Base-by-base conservation (phyloP, 2,797 vertebrate species). In the Pseudochaenichthys georgianus region DNA sequence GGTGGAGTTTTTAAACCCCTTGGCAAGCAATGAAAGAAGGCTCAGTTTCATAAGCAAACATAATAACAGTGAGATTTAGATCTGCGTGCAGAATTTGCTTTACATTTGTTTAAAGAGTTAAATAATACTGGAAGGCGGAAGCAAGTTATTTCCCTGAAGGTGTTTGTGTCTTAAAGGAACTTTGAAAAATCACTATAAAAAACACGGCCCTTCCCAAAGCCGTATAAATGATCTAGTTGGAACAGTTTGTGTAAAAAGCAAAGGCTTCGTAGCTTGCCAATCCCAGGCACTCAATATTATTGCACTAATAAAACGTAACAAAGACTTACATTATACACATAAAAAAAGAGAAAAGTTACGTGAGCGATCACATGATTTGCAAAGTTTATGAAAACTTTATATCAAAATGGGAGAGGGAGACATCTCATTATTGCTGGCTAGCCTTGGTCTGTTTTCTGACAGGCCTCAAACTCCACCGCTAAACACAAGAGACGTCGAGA, bases 371-470 rank as follows among this genome's bases (percentile, higher is more conserved):
- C 68, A 75, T 65, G 69, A 86, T 87, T 90, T 90, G 85, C 87
- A 92, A 77, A 81, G 74, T 89, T 87, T 87, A 87, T 86, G 85
- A 90, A 90, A 91, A 85, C 80, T 73, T 84, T 61, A 75, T 78
- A 77, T 87, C 80, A 87, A 83, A 80, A 85, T 61, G 64, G 60
- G 64, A 70, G 65, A 75, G 68, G 81, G 78, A 88, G 79, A 84
- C 70, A 50, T 88, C 81, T 89, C 80, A 80, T 88, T 86, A 91
- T 62, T 75, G 79, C 71, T 47, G 88, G 82, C 73, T 76, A 81
- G 89, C 80, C 69, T 75, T 83, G 88, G 87, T 76, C 77, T 68
- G 80, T 50, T 87, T 86, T 84, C 83, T 87, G 86, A 91, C 90
- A 91, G 85, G 86, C 75, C 75, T 93, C 85, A 85, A 88, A 93